Evolutionary conservation across 2,113 vertebrate species (phyloP), one percentile per base, ranked within the genome.

Genomic region (Mustela lutreola): DNA sequence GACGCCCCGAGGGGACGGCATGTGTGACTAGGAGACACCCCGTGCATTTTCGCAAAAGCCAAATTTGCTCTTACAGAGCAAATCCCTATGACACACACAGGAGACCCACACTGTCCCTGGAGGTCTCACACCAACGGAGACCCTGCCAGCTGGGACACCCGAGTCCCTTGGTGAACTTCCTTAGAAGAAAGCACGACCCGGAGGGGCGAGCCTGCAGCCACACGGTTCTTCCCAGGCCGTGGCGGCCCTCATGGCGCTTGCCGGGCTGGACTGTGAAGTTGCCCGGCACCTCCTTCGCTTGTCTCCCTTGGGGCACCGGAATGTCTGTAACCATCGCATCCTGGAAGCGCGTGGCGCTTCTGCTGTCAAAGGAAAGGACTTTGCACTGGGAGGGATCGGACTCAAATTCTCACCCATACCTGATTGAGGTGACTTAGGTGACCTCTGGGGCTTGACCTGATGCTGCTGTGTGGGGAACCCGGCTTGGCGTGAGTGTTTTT

Each of bases 251-350:
- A 0, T 0, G 56, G 26, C n/a, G 4, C 39, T 4, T 2, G 31
- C 78, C 62, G 11, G 1, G 2, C 60, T 33, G 33, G 67, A 9
- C 8, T n/a, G 33, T 18, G 65, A n/a, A 18, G 16, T 36, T n/a
- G 33, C 33, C 4, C 19, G 75, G 39, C 7, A 0, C 60, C 24
- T 10, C 15, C 39, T 36, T 21, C 83, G 22, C 0, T 4, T 1
- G 5, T 22, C n/a, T 16, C 24, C 36, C n/a, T 8, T 16, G 9
- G 5, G 1, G n/a, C 24, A 6, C 19, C 58, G 58, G 15, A 5
- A 2, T 12, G 1, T 15, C 11, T 3, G 5, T 19, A 0, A 2
- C 31, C 19, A 0, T 14, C 4, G 11, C 26, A 0, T 12, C n/a
- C 33, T n/a, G 62, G 50, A 36, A 65, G 11, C 24, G 39, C 18